Evolutionary conservation across 2,113 vertebrate species (phyloP).

Genomic region (Tyrannus savana): DNA sequence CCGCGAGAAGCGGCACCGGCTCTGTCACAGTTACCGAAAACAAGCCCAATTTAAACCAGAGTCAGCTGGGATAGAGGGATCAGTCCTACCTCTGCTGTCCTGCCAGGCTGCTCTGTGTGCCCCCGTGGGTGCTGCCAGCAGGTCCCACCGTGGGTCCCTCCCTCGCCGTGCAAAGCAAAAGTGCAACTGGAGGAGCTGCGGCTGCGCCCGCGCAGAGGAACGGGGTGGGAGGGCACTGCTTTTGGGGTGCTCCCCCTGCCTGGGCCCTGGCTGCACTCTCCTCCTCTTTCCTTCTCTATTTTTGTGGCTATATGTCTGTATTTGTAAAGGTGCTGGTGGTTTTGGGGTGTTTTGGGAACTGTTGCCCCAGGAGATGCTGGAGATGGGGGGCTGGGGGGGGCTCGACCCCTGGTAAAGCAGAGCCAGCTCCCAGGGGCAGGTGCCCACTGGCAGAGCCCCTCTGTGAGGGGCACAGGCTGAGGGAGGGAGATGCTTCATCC

Average conservation of each 20-base stretch:
- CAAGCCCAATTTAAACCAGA: rapidly evolving
- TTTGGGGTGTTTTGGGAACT: neutral
- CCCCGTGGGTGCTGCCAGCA: neutral
- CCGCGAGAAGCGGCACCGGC: rapidly evolving
- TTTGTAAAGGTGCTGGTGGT: neutral
- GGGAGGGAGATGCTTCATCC: rapidly evolving
- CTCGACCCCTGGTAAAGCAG: rapidly evolving
- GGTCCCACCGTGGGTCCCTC: neutral
- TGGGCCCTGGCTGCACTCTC: rapidly evolving
- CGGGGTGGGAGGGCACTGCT: neutral
- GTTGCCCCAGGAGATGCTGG: no score
- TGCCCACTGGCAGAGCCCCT: rapidly evolving
- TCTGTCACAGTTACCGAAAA: neutral
- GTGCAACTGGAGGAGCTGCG: neutral
- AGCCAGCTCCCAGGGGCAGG: rapidly evolving
- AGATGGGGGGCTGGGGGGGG: neutral
- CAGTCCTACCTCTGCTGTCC: neutral
- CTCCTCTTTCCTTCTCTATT: no score
- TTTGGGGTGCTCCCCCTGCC: neutral
- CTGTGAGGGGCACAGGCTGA: rapidly evolving
- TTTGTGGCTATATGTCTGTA: no score
- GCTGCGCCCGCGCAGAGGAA: neutral
- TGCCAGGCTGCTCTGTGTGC: neutral
- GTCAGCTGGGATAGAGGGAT: rapidly evolving
- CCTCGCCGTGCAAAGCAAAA: neutral